Conservation (phyloP, 2,797 vertebrate genomes). For the Serranus cabrilla region DNA sequence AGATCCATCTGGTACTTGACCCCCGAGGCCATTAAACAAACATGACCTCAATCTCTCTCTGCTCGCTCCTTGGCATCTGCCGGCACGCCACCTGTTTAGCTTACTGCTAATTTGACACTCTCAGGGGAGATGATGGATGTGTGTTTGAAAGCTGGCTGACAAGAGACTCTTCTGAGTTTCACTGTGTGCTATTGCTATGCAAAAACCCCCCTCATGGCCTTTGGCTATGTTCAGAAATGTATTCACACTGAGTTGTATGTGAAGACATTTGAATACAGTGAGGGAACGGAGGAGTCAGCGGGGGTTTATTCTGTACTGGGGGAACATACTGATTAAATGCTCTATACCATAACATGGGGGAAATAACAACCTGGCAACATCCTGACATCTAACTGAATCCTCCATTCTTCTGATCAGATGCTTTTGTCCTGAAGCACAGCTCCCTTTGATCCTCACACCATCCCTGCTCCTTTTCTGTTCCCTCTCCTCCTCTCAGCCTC, state of each 20-base stretch:
- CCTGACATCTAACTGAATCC: slow-evolving; percentile 23
- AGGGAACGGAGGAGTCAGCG: neutral
- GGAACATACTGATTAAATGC: slow-evolving; percentile 30
- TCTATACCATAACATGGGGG: slow-evolving; percentile 7
- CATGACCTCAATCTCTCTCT: slow-evolving; percentile 79
- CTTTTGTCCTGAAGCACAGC: slow-evolving; percentile 10
- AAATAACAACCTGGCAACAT: slow-evolving; percentile 31
- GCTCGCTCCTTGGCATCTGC: slow-evolving; percentile 69
- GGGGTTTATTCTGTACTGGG: slow-evolving; percentile 21
- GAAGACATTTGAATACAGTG: slow-evolving; percentile 40
- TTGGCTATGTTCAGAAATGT: slow-evolving; percentile 50
- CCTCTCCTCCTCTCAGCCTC: slow-evolving; percentile 19
- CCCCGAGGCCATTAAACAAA: slow-evolving; percentile 74
- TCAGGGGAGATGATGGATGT: slow-evolving; percentile 77
- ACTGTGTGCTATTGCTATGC: slow-evolving; percentile 38
- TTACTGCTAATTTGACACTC: slow-evolving; percentile 75
- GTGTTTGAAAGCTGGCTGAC: slow-evolving; percentile 63
- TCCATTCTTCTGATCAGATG: slow-evolving; percentile 38
- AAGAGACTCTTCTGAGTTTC: slow-evolving; percentile 44
- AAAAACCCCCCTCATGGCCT: slow-evolving; percentile 45
- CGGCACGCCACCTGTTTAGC: slow-evolving; percentile 72
- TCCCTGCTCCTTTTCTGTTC: neutral
- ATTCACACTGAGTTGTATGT: slow-evolving; percentile 42
- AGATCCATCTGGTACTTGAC: slow-evolving; percentile 69
- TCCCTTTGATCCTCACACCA: slow-evolving; percentile 41